Evolutionary conservation across 2,113 vertebrate species (phyloP).

Genomic region (Australoheros scitulus): DNA sequence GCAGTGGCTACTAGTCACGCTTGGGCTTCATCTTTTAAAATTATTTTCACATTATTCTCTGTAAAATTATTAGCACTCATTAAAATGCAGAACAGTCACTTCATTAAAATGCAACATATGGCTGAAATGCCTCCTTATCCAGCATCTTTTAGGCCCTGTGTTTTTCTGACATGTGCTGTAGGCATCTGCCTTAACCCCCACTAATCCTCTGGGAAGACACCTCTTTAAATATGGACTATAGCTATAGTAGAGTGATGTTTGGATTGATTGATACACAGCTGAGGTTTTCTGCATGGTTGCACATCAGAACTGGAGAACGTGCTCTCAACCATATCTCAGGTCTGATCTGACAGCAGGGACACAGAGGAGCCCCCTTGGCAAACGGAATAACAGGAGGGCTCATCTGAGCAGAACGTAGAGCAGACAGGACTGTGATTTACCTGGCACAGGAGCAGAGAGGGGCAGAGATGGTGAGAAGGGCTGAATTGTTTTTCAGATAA

Average conservation of each 20-base stretch:
- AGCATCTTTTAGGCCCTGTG: background rate
- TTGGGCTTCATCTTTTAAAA: background rate
- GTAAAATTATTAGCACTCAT: background rate
- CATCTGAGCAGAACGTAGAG: slow-evolving; percentile 56
- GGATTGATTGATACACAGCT: slow-evolving; percentile 55
- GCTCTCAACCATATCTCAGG: slow-evolving; percentile 42
- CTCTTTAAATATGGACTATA: slow-evolving; percentile 18
- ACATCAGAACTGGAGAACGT: slow-evolving; percentile 31
- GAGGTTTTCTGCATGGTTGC: slow-evolving; percentile 59
- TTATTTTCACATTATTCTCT: too few species aligned
- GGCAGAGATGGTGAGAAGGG: background rate
- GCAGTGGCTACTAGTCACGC: background rate
- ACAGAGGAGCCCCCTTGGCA: slow-evolving; percentile 39
- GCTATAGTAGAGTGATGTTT: slow-evolving; percentile 35
- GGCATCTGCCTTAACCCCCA: background rate
- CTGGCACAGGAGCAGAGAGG: slow-evolving; percentile 24
- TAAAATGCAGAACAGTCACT: background rate
- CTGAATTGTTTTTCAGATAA: slow-evolving; percentile 4
- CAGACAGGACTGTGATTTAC: slow-evolving; percentile 49
- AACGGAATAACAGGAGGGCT: slow-evolving; percentile 47
- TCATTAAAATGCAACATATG: background rate
- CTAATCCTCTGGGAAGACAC: background rate
- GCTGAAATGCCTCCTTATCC: background rate
- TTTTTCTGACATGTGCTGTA: background rate
- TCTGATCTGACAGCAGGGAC: slow-evolving; percentile 67